Evolutionary conservation across 2,888 invertebrate species (phyloP).

Genomic region (Rhagium mordax): DNA sequence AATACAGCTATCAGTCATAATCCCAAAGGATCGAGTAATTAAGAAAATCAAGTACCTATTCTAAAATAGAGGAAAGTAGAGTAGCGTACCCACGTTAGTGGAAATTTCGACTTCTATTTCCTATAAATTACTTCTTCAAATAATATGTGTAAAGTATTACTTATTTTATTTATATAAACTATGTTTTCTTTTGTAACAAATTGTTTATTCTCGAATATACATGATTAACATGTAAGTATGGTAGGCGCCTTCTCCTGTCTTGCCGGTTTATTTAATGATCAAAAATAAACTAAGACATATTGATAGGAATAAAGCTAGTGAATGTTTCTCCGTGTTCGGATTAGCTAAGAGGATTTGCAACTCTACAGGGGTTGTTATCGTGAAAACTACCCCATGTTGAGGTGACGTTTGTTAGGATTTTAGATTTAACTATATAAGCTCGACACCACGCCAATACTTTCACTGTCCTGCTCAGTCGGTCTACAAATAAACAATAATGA

Average conservation of each 20-base stretch:
- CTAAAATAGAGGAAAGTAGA: too few relatives aligned
- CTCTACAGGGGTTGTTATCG: slow-evolving; percentile 61
- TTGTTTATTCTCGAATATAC: not conserved
- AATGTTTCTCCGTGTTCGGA: not conserved
- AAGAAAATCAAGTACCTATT: too few relatives aligned
- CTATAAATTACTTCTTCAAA: too few relatives aligned
- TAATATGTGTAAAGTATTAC: too few relatives aligned
- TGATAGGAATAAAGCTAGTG: slow-evolving; percentile 7
- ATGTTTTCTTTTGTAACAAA: not conserved
- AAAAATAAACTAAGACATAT: slow-evolving; percentile 23
- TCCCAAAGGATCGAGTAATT: too few relatives aligned
- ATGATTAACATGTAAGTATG: not conserved
- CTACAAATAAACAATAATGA: slow-evolving; percentile 26
- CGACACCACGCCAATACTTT: not conserved
- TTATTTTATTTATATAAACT: too few relatives aligned
- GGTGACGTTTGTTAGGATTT: slow-evolving; percentile 40
- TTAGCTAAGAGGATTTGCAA: slow-evolving; percentile 52
- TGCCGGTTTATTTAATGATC: not conserved
- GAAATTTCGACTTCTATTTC: too few relatives aligned
- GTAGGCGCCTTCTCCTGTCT: not conserved
- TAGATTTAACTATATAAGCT: slow-evolving; percentile 43
- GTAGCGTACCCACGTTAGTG: too few relatives aligned
- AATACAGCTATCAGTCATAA: too few relatives aligned
- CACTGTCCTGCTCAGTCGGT: slow-evolving; percentile 30
- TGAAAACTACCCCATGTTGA: slow-evolving; percentile 55